phyloP scores from a whole-genome alignment of 2,888 invertebrate species.

The Agonopterix heracliana region DNA sequence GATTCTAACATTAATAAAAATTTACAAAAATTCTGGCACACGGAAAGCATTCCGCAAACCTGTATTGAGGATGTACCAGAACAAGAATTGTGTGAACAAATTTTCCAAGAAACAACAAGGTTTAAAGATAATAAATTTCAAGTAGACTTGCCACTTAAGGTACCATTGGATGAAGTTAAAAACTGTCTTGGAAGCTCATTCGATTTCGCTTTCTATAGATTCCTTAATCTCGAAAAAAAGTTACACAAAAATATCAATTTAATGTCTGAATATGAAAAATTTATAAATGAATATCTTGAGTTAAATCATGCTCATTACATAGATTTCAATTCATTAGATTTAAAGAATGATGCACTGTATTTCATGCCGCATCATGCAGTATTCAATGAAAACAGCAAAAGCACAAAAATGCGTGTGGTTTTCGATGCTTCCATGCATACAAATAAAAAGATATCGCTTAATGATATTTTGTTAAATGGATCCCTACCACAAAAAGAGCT shows the following conservation, averaged over 20 bases:
- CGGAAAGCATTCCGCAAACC: constrained; percentile 8
- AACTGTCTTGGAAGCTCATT: constrained; percentile 8
- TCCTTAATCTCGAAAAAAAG: constrained; percentile 10
- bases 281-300: constrained; percentile 9
- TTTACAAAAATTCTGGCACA: background rate
- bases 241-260: constrained; percentile 5
- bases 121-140: constrained; percentile 12
- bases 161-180: constrained; percentile 3
- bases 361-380: constrained; percentile 14
- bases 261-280: constrained; percentile 5
- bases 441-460: constrained; percentile 10
- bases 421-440: constrained; percentile 12
- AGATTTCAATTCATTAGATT: background rate
- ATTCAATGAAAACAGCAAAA: constrained; percentile 9
- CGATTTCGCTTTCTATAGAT: constrained; percentile 8
- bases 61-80: constrained; percentile 4
- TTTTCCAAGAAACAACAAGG: constrained; percentile 4
- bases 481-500: constrained; percentile 9
- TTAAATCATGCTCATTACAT: constrained; percentile 7
- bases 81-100: constrained; percentile 6
- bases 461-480: constrained; percentile 13
- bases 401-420: constrained; percentile 6
- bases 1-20: constrained; percentile 1
- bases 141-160: constrained; percentile 14
- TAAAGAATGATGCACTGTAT: constrained; percentile 5